Percentiles rank a stretch among this genome's conserved stretches.
Evolutionary conservation across 2,113 vertebrate genomes (phyloP).

Genomic region (Syngnathus floridae): DNA sequence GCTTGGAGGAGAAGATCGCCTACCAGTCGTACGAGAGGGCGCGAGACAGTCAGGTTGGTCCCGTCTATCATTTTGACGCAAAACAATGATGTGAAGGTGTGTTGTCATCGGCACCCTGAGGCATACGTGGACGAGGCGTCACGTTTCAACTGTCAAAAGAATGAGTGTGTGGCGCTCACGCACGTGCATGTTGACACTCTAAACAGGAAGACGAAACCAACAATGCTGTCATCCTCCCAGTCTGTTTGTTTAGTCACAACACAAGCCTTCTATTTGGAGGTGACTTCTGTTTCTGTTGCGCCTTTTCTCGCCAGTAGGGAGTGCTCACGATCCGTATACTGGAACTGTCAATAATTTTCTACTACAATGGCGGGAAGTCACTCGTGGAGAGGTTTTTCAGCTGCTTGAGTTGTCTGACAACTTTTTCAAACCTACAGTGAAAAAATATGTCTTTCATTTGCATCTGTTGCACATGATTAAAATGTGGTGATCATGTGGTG

Average conservation of each 20-base stretch:
- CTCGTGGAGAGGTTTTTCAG: no score
- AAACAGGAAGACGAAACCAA: conserved; percentile 33
- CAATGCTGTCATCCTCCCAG: conserved; percentile 12
- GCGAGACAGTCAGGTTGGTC: conserved; percentile 72
- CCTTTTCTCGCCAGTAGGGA: conserved; percentile 31
- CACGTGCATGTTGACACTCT: conserved; percentile 24
- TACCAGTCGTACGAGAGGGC: conserved; percentile 94
- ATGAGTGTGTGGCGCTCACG: no score
- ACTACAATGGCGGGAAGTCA: no score
- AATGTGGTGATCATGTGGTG: no score
- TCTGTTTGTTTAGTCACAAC: conserved; percentile 22
- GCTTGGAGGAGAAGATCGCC: conserved; percentile 99
- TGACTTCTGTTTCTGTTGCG: conserved; percentile 16
- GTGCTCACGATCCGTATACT: conserved; percentile 18
- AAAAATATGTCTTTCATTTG: no score
- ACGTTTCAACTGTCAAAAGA: no score
- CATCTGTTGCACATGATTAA: no score
- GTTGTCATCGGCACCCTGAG: no score
- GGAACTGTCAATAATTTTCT: background rate
- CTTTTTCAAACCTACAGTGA: no score
- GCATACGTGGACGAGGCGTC: no score
- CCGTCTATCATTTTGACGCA: background rate
- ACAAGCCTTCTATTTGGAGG: conserved; percentile 10
- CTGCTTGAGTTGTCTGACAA: no score
- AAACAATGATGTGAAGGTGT: no score